Base-by-base conservation (phyloP, 2,888 invertebrate genomes). In the Ormyrus pomaceus region DNA sequence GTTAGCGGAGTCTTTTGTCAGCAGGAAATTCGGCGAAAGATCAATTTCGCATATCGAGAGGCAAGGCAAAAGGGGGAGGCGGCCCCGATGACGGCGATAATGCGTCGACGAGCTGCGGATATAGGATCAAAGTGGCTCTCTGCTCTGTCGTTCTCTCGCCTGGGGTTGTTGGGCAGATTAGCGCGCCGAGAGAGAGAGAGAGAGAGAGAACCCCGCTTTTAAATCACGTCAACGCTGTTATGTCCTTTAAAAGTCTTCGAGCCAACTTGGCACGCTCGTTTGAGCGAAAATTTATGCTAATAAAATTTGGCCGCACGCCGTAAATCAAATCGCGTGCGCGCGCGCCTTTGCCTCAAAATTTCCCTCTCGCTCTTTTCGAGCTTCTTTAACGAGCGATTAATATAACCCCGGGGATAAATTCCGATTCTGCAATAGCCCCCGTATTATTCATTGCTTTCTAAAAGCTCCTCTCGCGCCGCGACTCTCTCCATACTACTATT, bases 131-230 rank as follows among this genome's bases (percentile, higher is more conserved):
- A 81, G 81, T 78, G 81, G 78, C 70, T 51, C 45, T 13, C 69
- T 46, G 45, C 55, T 1, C 55, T 11, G 9, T 10, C 53, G 53
- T 11, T n/a, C 55, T 34, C 55, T 5, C 46, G 56, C 58, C 46
- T 19, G 74, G 73, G 77, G 75, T 75, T 62, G 81, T 81, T 77
- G 66, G 78, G 73, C 71, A 81, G 81, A 81, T 81, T 81, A 81
- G 78, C 81, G 11, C 53, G 62, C 34, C 34, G 34, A 34, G 34
- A 34, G 34, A 34, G 34, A 34, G 34, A 34, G 34, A 19, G 19
- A 19, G 19, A 19, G 19, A 19, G 19, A 19, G 19, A 55, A 61
- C 70, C 46, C 64, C 11, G 55, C 64, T 72, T 77, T 77, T 69
- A 65, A 74, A 73, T 72, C 80, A 70, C 70, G 79, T 72, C 71